Base-by-base conservation (phyloP, 2,113 vertebrate genomes). In the Mus pahari region DNA sequence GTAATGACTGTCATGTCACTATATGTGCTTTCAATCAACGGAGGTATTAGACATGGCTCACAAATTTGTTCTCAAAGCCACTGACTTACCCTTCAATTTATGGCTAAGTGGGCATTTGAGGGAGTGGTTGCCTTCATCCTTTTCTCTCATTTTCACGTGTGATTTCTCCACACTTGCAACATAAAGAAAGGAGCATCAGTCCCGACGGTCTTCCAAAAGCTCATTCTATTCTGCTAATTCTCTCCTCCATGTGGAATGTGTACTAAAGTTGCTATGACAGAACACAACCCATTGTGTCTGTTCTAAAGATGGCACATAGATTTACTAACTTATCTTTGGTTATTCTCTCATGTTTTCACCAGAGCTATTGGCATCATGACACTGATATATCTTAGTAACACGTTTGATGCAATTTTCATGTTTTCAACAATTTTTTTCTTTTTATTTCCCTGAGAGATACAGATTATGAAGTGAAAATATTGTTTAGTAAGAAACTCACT, bases 361-460 rank as follows among this genome's bases (percentile, higher is more conserved):
- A 82, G 89, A 24, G 14, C 48, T 22, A 84, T 73, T 87, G 14
- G 64, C 87, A 93, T 74, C 8, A 94, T 66, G 68, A 91, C 11
- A 87, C 83, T 94, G 28, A 9, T 42, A 79, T 20, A 74, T 82
- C 86, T 94, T 39, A 87, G 26, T 64, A 66, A 55, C 13, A 45
- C 1, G 77, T 75, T 89, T 90, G 14, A 93, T 22, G 1, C 8
- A 64, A 55, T 9, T 90, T 89, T 94, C 3, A 82, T 45, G 22
- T 64, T 96, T 91, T 87, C 26, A 90, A 79, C 1, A 70, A 7
- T 89, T 74, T 91, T 92, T 84, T 89, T 70, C 42, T 78, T 83
- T 77, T 90, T 68, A 33, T 92, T 73, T 55, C 62, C 87, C 20
- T 89, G 2, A 2, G 7, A 14, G 82, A 31, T 64, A 53, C n/a